Evolutionary conservation across 2,113 vertebrate genomes (phyloP).

Genomic region (Laterallus jamaicensis): DNA sequence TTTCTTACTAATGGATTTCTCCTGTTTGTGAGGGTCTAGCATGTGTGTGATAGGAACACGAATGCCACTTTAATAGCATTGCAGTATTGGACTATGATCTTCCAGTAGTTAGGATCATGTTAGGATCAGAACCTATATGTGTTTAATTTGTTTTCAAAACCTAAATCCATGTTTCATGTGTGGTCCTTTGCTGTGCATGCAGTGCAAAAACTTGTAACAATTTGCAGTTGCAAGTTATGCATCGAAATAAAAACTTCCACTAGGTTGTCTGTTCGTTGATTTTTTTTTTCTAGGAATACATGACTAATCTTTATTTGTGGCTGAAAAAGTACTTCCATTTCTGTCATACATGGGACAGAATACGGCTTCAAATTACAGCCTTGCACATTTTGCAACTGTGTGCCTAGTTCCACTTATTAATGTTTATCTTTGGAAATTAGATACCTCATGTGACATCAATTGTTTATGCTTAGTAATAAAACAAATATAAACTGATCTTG

Average conservation of each 20-base stretch:
- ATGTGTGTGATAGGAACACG: neutral
- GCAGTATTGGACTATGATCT: neutral
- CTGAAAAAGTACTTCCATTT: neutral
- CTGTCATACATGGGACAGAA: neutral
- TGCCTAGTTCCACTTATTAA: neutral
- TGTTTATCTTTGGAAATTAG: neutral
- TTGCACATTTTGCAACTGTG: neutral
- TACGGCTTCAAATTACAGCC: neutral
- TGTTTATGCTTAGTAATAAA: neutral
- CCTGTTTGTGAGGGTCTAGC: neutral
- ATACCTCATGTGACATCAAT: neutral
- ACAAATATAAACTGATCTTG: neutral
- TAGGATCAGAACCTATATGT: neutral
- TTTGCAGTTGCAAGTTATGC: neutral
- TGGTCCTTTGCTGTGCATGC: neutral
- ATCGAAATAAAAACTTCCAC: neutral
- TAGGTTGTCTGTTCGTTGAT: no score
- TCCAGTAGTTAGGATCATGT: neutral
- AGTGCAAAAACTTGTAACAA: neutral
- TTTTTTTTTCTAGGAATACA: neutral
- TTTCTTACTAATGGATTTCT: neutral
- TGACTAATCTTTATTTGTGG: neutral
- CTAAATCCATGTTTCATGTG: neutral
- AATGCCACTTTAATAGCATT: neutral
- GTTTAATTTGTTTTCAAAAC: neutral